Evolutionary conservation across 1,140 invertebrate genomes (phyloP), one percentile per base, ranked within the genome.

Genomic region (Drosophila nikananu): DNA sequence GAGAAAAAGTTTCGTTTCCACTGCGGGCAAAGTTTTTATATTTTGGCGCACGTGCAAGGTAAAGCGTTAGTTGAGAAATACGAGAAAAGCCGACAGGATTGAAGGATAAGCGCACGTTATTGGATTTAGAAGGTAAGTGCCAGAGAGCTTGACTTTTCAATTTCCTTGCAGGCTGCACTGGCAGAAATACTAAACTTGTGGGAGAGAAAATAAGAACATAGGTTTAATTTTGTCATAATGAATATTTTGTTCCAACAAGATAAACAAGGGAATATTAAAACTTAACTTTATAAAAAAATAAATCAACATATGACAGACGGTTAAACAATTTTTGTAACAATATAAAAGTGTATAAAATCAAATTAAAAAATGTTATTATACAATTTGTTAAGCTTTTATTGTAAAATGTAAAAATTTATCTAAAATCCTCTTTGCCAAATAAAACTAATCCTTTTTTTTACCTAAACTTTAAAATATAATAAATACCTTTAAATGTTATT

Each of bases 101-200:
- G 64, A 67, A 78, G 77, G 77, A 68, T 87, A 81, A 74, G 81
- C 54, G 49, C 58, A 73, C 51, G 64, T 81, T 71, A 67, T 89
- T 73, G 78, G 84, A 89, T 84, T 81, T 79, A 90, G 68, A 63
- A 66, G 84, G 84, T 89, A 79, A 84, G 78, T 81, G 81, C 59
- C 63, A 51, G 37, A 61, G 48, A 62, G 74, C 44, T 58, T 64
- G 35, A 58, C 55, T 51, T 44, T 79, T 79, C 77, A 79, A 79
- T 79, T 79, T 70, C 44, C 54, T 10, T 10, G 10, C n/a, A 21
- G 27, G 15, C 4, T 51, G 32, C 70, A 73, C 70, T 27, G 17
- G 0, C 0, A 51, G 46, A 39, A 64, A 63, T 13, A 12, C n/a
- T 1, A 25, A 13, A 13, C 13, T 27, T 9, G 5, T 9, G 15